These are phyloP conservation scores for Leuciscus idus DNA, from an alignment of 2,113 vertebrate species.

Conservation along the genomic window DNA sequence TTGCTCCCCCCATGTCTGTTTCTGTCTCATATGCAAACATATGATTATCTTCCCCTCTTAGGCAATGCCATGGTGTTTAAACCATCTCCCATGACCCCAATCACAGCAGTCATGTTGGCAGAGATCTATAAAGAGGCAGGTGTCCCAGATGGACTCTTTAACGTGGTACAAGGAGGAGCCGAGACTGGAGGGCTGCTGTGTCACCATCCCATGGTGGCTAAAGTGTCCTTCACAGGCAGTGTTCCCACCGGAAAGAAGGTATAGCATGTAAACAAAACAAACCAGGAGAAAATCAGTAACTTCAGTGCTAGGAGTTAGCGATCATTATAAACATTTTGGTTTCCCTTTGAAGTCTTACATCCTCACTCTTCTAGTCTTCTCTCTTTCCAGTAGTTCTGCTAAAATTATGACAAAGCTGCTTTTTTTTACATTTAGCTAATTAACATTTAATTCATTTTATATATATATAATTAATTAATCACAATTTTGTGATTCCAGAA, in stretches of 20 bases:
- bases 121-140: conserved; percentile 92
- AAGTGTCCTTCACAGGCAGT: conserved; percentile 96
- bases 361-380: not conserved
- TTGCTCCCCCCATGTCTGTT: not conserved
- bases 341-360: not conserved
- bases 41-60: conserved; percentile 55
- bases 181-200: conserved; percentile 90
- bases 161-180: conserved; percentile 91
- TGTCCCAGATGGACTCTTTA: conserved; percentile 89
- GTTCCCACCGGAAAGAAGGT: conserved; percentile 95
- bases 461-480: no score
- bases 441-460: not conserved
- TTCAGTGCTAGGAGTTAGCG: not conserved
- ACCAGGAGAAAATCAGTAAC: not conserved
- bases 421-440: not conserved
- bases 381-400: not conserved
- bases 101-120: conserved; percentile 86
- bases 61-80: conserved; percentile 97
- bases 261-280: conserved; percentile 26
- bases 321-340: not conserved
- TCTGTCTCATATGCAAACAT: not conserved
- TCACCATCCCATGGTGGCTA: conserved; percentile 87
- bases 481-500: no score
- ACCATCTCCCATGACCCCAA: conserved; percentile 90
- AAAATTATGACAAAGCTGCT: not conserved